Percentiles rank a stretch among this genome's conserved stretches.
These are phyloP conservation scores for Hirtodrosophila alboralis DNA, from an alignment of 2,888 invertebrate species.

Conservation along the genomic window DNA sequence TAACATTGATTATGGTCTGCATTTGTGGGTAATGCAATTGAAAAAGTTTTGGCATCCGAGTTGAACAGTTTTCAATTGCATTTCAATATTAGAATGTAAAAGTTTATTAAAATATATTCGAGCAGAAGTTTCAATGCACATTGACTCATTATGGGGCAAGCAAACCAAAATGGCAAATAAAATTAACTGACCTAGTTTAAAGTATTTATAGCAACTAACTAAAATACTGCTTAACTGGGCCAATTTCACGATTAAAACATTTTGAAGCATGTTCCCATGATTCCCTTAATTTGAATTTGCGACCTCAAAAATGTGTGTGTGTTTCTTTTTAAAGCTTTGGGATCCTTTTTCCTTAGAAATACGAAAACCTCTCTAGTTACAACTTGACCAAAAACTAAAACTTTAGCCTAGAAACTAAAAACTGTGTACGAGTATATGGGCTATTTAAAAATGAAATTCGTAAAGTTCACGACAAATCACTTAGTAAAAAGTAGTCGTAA, in stretches of 20 bases:
- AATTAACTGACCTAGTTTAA: slow-evolving; percentile 62
- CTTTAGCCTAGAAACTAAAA: slow-evolving; percentile 5
- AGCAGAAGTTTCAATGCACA: slow-evolving; percentile 34
- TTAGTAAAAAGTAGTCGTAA: slow-evolving; percentile 55
- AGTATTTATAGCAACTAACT: slow-evolving; percentile 11
- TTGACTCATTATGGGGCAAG: slow-evolving; percentile 47
- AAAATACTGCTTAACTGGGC: slow-evolving; percentile 5
- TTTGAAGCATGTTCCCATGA: background rate
- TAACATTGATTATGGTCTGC: slow-evolving; percentile 36
- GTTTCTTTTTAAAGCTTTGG: background rate
- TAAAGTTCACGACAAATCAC: slow-evolving; percentile 73
- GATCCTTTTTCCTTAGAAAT: background rate
- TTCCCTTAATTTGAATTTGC: background rate
- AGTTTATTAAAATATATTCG: slow-evolving; percentile 55
- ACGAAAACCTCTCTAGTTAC: slow-evolving; percentile 2
- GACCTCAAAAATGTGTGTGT: too few relatives aligned
- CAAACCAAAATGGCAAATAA: slow-evolving; percentile 46
- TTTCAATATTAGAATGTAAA: slow-evolving; percentile 44
- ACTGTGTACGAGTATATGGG: slow-evolving; percentile 23
- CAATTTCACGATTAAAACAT: background rate
- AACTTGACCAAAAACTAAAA: slow-evolving; percentile 32
- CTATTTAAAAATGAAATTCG: slow-evolving; percentile 64
- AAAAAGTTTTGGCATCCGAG: slow-evolving; percentile 53
- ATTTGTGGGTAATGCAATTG: slow-evolving; percentile 57
- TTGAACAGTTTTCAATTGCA: slow-evolving; percentile 38